A percentile compares a stretch with the other conserved stretches of the same genome.
These are phyloP conservation scores for Ammodytes dubius DNA, from an alignment of 2,113 vertebrate genomes.

Conservation along the genomic window DNA sequence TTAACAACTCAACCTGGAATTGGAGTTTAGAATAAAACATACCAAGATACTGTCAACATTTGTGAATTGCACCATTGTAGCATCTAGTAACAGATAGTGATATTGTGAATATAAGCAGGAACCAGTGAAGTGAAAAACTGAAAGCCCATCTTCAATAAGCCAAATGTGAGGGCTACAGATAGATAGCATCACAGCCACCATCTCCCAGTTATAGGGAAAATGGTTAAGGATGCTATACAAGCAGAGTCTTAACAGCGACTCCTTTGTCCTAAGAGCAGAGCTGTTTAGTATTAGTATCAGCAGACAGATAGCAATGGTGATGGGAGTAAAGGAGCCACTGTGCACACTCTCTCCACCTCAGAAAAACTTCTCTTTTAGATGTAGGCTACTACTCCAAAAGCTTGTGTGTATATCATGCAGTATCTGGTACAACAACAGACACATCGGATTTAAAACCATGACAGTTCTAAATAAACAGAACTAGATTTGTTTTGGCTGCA, in stretches of 20 bases:
- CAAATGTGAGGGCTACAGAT: neutral
- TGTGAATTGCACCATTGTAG: too few species aligned
- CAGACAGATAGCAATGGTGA: conserved; percentile 54
- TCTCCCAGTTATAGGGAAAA: conserved; percentile 39
- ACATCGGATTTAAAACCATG: neutral
- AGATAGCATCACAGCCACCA: conserved; percentile 9
- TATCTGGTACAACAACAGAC: neutral
- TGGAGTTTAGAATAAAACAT: too few species aligned
- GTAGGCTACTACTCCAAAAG: neutral
- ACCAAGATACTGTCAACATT: neutral
- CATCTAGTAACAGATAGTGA: neutral
- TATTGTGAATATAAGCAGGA: neutral
- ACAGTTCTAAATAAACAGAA: neutral
- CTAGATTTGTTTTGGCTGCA: neutral
- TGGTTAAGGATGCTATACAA: conserved; percentile 45
- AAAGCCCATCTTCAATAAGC: neutral
- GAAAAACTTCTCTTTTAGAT: neutral
- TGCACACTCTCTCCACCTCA: conserved; percentile 18
- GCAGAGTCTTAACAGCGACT: conserved; percentile 44
- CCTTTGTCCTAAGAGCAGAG: conserved; percentile 66
- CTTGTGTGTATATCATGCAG: too few species aligned
- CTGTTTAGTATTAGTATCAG: conserved; percentile 77
- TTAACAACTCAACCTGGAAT: neutral
- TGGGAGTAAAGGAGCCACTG: conserved; percentile 36
- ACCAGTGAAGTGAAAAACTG: neutral